These are phyloP conservation scores for Perccottus glenii DNA, from an alignment of 2,113 vertebrate genomes.

Conservation along the genomic window DNA sequence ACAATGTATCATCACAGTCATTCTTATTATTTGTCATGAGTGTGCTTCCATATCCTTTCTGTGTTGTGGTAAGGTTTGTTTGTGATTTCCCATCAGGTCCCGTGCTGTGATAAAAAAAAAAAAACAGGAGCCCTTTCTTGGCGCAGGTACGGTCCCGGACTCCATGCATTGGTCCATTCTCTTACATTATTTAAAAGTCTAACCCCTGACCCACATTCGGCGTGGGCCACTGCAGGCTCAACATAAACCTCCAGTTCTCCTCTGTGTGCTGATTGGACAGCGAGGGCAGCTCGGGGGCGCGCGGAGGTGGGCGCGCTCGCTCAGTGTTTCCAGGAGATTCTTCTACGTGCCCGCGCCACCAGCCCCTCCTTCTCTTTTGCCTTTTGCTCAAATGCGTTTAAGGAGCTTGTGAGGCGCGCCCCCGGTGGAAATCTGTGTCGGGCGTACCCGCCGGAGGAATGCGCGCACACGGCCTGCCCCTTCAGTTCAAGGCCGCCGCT, in stretches of 20 bases:
- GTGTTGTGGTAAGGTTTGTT: neutral
- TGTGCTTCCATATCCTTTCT: neutral
- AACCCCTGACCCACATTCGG: slow-evolving; percentile 74
- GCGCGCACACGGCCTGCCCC: slow-evolving; percentile 48
- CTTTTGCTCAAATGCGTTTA: neutral
- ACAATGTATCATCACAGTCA: too few relatives aligned
- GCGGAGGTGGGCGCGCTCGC: slow-evolving; percentile 33
- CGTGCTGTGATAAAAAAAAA: neutral
- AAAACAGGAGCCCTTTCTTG: too few relatives aligned
- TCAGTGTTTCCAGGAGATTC: slow-evolving; percentile 72
- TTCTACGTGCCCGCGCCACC: slow-evolving; percentile 34
- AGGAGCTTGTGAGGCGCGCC: slow-evolving; percentile 24
- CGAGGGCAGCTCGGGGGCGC: slow-evolving; percentile 28
- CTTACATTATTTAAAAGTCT: slow-evolving; percentile 48
- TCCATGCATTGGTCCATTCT: neutral
- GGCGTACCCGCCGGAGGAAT: slow-evolving; percentile 59
- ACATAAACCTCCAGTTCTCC: slow-evolving; percentile 41
- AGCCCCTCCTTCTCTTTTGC: neutral
- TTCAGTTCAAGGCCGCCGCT: slow-evolving; percentile 27
- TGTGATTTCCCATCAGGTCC: neutral
- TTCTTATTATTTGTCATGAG: too few relatives aligned
- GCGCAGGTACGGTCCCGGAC: neutral
- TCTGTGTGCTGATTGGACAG: slow-evolving; percentile 62
- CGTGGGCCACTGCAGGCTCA: slow-evolving; percentile 45
- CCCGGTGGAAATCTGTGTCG: slow-evolving; percentile 46